A percentile compares a stretch with the other conserved stretches of the same genome.
These are phyloP conservation scores for Cydia pomonella DNA, from an alignment of 1,140 invertebrate species.

Conservation along the genomic window DNA sequence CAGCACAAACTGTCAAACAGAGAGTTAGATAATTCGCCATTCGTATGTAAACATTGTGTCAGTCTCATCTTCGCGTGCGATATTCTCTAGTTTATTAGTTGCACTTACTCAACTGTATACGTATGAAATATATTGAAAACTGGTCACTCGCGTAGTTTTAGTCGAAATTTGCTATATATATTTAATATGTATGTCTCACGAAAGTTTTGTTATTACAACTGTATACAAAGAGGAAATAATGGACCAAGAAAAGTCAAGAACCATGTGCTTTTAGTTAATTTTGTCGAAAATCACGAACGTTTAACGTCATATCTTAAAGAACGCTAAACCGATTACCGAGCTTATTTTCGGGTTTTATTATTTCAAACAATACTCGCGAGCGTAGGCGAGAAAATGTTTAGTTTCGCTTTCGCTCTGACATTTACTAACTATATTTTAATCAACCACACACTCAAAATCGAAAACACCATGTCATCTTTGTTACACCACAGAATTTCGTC, in stretches of 20 bases:
- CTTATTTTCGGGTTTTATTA: too few relatives aligned
- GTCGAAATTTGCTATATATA: too few relatives aligned
- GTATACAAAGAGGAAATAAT: background rate
- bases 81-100: background rate
- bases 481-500: constrained; percentile 7
- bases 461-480: constrained; percentile 2
- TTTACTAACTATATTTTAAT: background rate
- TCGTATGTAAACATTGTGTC: constrained; percentile 11
- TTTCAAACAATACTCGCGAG: background rate
- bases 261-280: too few relatives aligned
- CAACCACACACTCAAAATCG: background rate
- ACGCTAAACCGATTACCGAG: too few relatives aligned
- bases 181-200: too few relatives aligned
- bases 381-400: background rate
- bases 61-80: background rate
- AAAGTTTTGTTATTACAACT: too few relatives aligned
- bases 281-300: too few relatives aligned
- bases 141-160: too few relatives aligned
- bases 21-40: constrained; percentile 25
- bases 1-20: constrained; percentile 14
- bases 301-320: too few relatives aligned
- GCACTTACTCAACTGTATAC: background rate
- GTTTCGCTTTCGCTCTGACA: background rate
- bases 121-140: too few relatives aligned
- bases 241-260: background rate